These are phyloP conservation scores for Ceratitis capitata DNA, from an alignment of 1,140 invertebrate species.

Conservation along the genomic window DNA sequence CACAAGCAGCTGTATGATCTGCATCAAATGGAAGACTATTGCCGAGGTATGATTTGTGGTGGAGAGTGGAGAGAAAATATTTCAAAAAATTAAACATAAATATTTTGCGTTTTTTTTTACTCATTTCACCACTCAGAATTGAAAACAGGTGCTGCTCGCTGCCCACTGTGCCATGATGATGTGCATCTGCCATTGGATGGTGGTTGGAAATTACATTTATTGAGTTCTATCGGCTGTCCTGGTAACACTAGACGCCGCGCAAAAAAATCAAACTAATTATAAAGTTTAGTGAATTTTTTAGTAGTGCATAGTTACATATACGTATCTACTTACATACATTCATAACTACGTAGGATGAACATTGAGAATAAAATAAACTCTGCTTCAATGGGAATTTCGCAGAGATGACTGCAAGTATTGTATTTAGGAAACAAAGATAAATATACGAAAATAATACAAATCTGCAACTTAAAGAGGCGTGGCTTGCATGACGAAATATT, in stretches of 20 bases:
- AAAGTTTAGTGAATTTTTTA: neutral
- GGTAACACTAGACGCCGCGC: slow-evolving; percentile 63
- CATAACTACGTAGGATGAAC: neutral
- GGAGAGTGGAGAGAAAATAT: neutral
- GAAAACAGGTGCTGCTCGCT: slow-evolving; percentile 71
- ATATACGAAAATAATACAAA: neutral
- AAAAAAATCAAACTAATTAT: slow-evolving; percentile 56
- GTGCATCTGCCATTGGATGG: slow-evolving; percentile 66
- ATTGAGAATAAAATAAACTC: neutral
- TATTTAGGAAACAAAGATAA: no score
- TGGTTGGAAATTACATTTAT: slow-evolving; percentile 67
- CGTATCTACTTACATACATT: neutral
- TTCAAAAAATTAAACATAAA: neutral
- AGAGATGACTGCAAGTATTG: neutral
- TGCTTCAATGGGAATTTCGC: neutral
- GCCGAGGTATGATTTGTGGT: slow-evolving; percentile 62
- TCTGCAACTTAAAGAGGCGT: no score
- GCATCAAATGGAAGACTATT: slow-evolving; percentile 71
- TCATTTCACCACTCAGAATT: slow-evolving; percentile 68
- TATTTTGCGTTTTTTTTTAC: neutral
- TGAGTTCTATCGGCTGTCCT: slow-evolving; percentile 57
- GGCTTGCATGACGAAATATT: neutral
- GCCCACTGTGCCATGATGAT: slow-evolving; percentile 80
- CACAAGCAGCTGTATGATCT: slow-evolving; percentile 70
- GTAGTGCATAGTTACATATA: neutral